Base-by-base conservation (phyloP, 2,113 vertebrate genomes). In the Pollachius pollachius region DNA sequence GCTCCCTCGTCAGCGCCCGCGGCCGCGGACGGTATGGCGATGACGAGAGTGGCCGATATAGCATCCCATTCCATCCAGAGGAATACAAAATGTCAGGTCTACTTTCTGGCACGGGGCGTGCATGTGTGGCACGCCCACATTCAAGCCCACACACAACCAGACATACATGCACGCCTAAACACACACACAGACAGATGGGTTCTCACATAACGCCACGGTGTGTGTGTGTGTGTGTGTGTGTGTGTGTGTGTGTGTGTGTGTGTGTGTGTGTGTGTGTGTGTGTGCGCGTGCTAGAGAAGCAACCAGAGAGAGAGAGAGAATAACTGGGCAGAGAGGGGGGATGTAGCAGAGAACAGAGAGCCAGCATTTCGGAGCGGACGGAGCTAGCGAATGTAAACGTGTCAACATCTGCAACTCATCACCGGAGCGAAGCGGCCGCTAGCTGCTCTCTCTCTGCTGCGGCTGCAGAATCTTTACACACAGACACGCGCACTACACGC, bases 331-430 rank as follows among this genome's bases (percentile, higher is more conserved):
- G 19, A 62, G 41, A 9, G 41, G 41, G 41, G 41, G n/a, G 62
- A 19, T 23, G 56, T 17, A 57, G 25, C 21, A 18, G n/a, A 12
- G 21, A 18, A 60, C 58, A 60, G 8, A 57, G 7, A 13, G 17
- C 52, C 17, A 15, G 18, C 56, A 58, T 12, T 8, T 12, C 58
- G 21, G n/a, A 60, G 21, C 18, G 58, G 58, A 60, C 58, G 9
- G 58, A 60, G 60, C 23, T 67, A 65, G 62, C 74, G 70, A 82
- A 86, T 88, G 91, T 65, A 90, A 92, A 92, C 91, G 91, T 92
- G 91, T 92, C 91, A 90, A 91, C 90, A 92, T 92, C 89, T 92
- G 91, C 83, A 91, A 90, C 76, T 87, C 82, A 91, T 92, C 90
- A 89, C 69, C 30, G 30, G 5, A 30, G 30, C 30, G 3, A 6